Evolutionary conservation across 2,888 invertebrate genomes (phyloP).

Genomic region (Morinoia aosen): DNA sequence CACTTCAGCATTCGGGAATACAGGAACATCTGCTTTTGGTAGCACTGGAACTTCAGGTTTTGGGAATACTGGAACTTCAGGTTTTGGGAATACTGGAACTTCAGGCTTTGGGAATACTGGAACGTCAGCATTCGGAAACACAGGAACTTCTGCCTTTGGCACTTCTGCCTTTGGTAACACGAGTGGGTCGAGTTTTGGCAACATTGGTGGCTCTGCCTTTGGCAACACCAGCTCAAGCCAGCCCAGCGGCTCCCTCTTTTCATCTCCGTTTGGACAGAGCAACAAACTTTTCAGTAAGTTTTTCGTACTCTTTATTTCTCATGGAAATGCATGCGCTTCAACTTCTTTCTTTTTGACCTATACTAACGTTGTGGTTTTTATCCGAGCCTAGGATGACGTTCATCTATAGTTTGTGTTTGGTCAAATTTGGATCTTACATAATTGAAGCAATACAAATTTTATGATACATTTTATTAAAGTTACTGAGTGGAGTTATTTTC

Average conservation of each 20-base stretch:
- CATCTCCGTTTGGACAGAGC: conserved; percentile 49
- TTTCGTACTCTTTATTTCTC: neutral
- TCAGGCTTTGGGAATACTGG: conserved; percentile 14
- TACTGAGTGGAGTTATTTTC: too few species aligned
- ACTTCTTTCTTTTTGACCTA: neutral
- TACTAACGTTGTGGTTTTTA: neutral
- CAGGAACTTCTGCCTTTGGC: neutral
- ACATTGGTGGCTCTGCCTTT: neutral
- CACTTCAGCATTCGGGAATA: neutral
- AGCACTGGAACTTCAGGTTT: neutral
- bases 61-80: neutral
- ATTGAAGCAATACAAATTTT: neutral
- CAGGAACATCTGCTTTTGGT: neutral
- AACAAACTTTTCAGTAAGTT: conserved; percentile 54
- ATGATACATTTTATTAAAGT: too few species aligned
- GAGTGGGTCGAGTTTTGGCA: neutral
- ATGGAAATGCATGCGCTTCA: neutral
- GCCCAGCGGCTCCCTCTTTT: conserved; percentile 36
- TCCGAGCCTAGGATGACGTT: neutral
- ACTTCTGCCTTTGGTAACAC: conserved; percentile 24
- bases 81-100: conserved; percentile 7
- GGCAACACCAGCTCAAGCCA: neutral
- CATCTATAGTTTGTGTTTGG: neutral
- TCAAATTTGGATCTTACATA: neutral
- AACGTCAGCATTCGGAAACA: neutral